Conservation (phyloP, 2,888 invertebrate species). For the Idaea straminata region DNA sequence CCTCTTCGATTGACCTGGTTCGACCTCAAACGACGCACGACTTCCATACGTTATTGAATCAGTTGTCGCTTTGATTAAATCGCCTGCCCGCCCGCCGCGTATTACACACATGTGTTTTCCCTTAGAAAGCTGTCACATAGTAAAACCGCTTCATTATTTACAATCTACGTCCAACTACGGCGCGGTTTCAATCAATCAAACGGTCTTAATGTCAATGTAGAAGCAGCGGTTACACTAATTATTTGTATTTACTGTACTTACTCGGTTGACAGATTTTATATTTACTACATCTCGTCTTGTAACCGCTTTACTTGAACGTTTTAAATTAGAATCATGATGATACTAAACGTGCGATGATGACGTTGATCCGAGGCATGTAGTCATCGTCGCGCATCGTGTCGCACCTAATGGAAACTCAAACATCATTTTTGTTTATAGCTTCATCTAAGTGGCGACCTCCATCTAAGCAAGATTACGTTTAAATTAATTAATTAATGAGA, state of each 20-base stretch:
- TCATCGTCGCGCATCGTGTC: not conserved
- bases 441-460: not conserved
- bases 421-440: not conserved
- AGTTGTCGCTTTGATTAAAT: constrained; percentile 34
- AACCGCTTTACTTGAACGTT: not conserved
- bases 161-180: constrained; percentile 26
- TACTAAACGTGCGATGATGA: not conserved
- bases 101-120: constrained; percentile 15
- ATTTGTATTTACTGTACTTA: constrained; percentile 15
- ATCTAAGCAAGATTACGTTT: not conserved
- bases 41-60: constrained; percentile 36
- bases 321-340: not conserved
- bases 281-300: not conserved
- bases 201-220: constrained; percentile 21
- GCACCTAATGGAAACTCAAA: not conserved
- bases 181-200: constrained; percentile 35
- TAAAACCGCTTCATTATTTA: constrained; percentile 33
- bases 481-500: not conserved
- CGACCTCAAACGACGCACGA: constrained; percentile 36
- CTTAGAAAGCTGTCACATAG: constrained; percentile 24
- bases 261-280: constrained; percentile 8
- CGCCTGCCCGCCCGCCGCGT: constrained; percentile 13
- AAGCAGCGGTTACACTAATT: constrained; percentile 10
- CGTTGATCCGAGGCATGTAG: not conserved
- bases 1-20: constrained; percentile 51